Evolutionary conservation across 2,797 vertebrate genomes (phyloP).

Genomic region (Coluber constrictor): DNA sequence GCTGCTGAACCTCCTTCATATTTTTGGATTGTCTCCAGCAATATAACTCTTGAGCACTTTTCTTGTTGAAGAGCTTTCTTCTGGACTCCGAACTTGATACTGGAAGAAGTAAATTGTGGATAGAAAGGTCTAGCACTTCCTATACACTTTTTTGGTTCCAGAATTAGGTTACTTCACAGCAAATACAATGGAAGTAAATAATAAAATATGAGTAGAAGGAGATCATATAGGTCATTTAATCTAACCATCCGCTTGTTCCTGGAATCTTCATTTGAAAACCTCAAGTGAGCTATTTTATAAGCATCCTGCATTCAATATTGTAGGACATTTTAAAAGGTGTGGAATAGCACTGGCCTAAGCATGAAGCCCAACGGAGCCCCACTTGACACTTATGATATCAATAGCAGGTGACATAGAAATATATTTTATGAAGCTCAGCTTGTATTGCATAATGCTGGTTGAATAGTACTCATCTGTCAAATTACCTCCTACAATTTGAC

Average conservation of each 20-base stretch:
- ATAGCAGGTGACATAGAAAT: neutral
- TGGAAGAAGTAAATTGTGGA: neutral
- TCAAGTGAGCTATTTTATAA: neutral
- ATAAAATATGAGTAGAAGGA: neutral
- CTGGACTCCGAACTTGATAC: neutral
- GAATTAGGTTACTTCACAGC: neutral
- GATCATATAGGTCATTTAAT: neutral
- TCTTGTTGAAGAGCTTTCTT: neutral
- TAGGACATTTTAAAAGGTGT: neutral
- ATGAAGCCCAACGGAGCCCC: neutral
- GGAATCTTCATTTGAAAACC: neutral
- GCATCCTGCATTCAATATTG: neutral
- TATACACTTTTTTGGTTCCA: neutral
- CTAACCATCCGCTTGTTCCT: neutral
- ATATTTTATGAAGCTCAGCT: neutral
- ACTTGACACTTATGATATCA: neutral
- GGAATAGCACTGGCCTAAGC: neutral
- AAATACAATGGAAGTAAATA: neutral
- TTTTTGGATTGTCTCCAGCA: neutral
- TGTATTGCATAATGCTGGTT: neutral
- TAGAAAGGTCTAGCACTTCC: neutral
- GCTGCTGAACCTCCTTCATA: neutral
- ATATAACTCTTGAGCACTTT: neutral
- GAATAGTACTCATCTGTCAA: neutral
- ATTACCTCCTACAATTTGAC: neutral